Evolutionary conservation across 2,888 invertebrate genomes (phyloP), one percentile per base, ranked within the genome.

Genomic region (Phlogophora meticulosa): DNA sequence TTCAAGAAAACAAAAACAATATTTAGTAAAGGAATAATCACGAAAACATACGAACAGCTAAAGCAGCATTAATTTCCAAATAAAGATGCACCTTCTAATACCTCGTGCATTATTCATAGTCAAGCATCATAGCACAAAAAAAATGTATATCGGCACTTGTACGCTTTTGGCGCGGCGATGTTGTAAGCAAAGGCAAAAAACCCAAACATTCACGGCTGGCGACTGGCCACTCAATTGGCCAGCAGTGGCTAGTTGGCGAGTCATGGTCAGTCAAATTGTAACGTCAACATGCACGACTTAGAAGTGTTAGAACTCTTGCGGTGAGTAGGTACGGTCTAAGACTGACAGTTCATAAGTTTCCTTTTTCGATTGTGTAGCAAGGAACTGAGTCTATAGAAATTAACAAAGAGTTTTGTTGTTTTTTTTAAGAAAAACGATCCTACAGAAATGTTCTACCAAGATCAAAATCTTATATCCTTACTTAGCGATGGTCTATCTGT

Each of bases 171-270:
- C 62, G 32, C 42, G 66, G 42, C 17, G 70, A 65, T 60, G 51
- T 82, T 82, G 28, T 28, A 79, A 84, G 80, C 77, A 82, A 82
- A 60, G 10, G n/a, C 7, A 68, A 82, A 81, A 82, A 82, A 67
- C 58, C 62, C 61, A 79, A 76, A 76, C 69, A 82, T 84, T 83
- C 72, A 70, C 72, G 81, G 53, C 57, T 60, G 67, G 45, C 58
- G 15, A 46, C 36, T 55, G 20, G 10, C 17, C 40, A 58, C 11
- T 61, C 13, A 42, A 72, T 2, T 72, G 36, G 28, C 28, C 72
- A 15, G 28, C 15, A 51, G 36, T 55, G 45, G 43, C 42, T 7
- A 9, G 5, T 15, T 36, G 24, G 49, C 59, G 43, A 82, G 68
- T 82, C 84, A 84, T 80, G 81, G 81, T 63, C 81, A 82, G 13